These are phyloP conservation scores for Acleris literana DNA, from an alignment of 2,888 invertebrate genomes.

Conservation along the genomic window DNA sequence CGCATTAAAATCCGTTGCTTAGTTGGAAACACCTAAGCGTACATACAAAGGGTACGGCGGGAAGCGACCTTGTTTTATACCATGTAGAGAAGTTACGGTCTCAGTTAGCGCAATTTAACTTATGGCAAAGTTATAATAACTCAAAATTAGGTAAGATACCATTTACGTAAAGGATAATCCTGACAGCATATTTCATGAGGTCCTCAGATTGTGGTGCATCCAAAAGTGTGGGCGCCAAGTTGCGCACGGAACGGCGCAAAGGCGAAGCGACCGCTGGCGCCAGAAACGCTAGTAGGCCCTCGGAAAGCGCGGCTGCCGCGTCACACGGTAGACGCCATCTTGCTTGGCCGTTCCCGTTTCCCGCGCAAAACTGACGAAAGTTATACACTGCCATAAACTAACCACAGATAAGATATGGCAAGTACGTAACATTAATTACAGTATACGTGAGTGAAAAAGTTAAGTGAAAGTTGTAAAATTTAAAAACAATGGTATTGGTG, in stretches of 20 bases:
- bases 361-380: conserved; percentile 69
- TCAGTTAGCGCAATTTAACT: no score
- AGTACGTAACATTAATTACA: conserved; percentile 6
- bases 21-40: no score
- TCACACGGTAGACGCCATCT: conserved; percentile 48
- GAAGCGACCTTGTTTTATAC: no score
- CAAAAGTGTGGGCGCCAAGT: conserved; percentile 37
- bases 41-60: no score
- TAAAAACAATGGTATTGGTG: conserved; percentile 8
- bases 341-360: conserved; percentile 48
- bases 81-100: no score
- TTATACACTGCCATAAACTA: conserved; percentile 40
- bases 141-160: no score
- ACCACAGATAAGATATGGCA: conserved; percentile 14
- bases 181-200: conserved; percentile 21
- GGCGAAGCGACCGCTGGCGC: conserved; percentile 53
- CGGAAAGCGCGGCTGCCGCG: conserved; percentile 61
- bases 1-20: no score
- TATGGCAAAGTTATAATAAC: no score
- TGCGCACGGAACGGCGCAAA: conserved; percentile 73
- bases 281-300: conserved; percentile 61
- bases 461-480: conserved; percentile 3
- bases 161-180: not conserved
- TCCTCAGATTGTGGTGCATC: conserved; percentile 24
- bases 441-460: conserved; percentile 9